Evolutionary conservation across 2,888 invertebrate species (phyloP), one percentile per base, ranked within the genome.

Genomic region (Synanthedon vespiformis): DNA sequence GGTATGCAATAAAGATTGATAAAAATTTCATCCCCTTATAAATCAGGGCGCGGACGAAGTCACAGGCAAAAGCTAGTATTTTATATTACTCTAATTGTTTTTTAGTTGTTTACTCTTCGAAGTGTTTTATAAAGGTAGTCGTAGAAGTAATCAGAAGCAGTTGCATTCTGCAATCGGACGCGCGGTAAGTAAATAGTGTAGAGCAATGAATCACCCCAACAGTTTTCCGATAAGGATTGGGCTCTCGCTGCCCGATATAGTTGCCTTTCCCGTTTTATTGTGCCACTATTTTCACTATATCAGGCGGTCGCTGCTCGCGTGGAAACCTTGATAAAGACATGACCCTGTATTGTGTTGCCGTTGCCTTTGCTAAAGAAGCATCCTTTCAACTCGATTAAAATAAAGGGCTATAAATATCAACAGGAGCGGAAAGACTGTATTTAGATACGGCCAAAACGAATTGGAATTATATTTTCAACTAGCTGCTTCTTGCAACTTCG

Each of bases 211-310:
- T 85, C 82, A 85, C 77, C 62, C 68, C 74, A 80, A 83, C 81
- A 72, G 82, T 81, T 84, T 83, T 74, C 78, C 80, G 80, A 80
- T 81, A 80, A 80, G 77, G 67, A 74, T 72, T 68, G 70, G 72
- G 66, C 68, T 61, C 67, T 64, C 70, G 65, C 67, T 63, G 56
- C 60, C 68, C 74, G 76, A 79, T 76, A 75, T 69, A 22, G 16
- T 22, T 48, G 74, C 68, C 34, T 34, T 34, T 10, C 71, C 77
- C 80, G 79, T 80, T 82, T 84, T 84, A 85, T 82, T 83, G 83
- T 83, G 74, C 74, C 67, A 80, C 77, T 80, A 84, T 84, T 84
- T 83, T 79, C 80, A 75, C 71, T 76, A 74, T 80, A 82, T 82
- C 76, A 67, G 68, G 70, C 66, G 74, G 74, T 75, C 74, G 77